Percentiles rank a stretch among this genome's conserved stretches.
These are phyloP conservation scores for Tetranychus piercei DNA, from an alignment of 2,888 invertebrate species.

Conservation along the genomic window DNA sequence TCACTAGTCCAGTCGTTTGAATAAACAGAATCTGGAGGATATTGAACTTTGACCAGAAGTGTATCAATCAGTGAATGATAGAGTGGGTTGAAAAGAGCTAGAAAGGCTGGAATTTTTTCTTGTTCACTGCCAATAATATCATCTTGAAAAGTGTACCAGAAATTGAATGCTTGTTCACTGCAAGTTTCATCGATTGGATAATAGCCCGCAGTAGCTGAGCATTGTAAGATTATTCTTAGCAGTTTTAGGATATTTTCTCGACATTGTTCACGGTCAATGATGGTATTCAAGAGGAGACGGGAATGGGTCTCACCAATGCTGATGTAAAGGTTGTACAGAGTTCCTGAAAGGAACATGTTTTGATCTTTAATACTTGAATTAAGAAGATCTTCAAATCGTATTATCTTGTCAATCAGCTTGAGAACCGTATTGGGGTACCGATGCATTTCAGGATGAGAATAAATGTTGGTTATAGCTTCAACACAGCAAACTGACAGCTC, in stretches of 20 bases:
- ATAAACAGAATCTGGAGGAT: slow-evolving; percentile 45
- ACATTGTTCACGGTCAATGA: slow-evolving; percentile 38
- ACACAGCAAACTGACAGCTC: slow-evolving; percentile 42
- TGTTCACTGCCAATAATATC: slow-evolving; percentile 41
- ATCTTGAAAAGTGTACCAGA: slow-evolving; percentile 76
- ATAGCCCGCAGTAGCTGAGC: slow-evolving; percentile 58
- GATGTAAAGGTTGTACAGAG: slow-evolving; percentile 34
- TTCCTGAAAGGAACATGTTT: slow-evolving; percentile 38
- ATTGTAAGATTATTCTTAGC: slow-evolving; percentile 53
- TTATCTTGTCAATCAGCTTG: slow-evolving; percentile 42
- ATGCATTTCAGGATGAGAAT: slow-evolving; percentile 44
- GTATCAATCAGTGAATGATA: slow-evolving; percentile 58
- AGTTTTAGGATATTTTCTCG: slow-evolving; percentile 43
- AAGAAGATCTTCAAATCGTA: slow-evolving; percentile 39
- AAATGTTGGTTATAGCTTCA: slow-evolving; percentile 43
- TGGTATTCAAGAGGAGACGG: slow-evolving; percentile 39
- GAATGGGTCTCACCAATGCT: slow-evolving; percentile 54
- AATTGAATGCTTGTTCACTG: slow-evolving; percentile 65
- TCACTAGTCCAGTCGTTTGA: slow-evolving; percentile 44
- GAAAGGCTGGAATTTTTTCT: slow-evolving; percentile 36
- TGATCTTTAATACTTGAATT: slow-evolving; percentile 31
- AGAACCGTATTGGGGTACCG: slow-evolving; percentile 40
- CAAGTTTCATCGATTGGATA: slow-evolving; percentile 73
- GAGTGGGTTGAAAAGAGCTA: slow-evolving; percentile 49
- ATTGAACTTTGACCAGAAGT: slow-evolving; percentile 57